Conservation (phyloP, 2,888 invertebrate species). For the Dermolepida albohirtum region DNA sequence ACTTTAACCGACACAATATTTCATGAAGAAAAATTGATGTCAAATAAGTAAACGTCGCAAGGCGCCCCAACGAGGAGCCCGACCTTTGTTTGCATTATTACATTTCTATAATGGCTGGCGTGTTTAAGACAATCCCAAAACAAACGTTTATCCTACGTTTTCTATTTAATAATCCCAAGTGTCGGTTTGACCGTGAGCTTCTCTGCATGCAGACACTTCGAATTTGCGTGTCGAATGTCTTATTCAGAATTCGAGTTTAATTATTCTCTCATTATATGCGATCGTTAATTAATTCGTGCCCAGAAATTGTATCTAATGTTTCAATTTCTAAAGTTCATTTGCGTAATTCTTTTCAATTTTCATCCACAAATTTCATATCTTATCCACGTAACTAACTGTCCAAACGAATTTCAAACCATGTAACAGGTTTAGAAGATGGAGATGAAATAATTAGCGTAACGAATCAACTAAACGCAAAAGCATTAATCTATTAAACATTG, state of each 20-base stretch:
- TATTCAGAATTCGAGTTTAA: slow-evolving; percentile 16
- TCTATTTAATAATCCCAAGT: slow-evolving; percentile 47
- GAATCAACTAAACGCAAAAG: too few species aligned
- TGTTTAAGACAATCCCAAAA: slow-evolving; percentile 46
- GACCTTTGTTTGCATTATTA: slow-evolving; percentile 47
- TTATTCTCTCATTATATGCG: slow-evolving; percentile 13
- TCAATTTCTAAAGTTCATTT: slow-evolving; percentile 7
- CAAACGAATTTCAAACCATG: too few species aligned
- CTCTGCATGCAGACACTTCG: slow-evolving; percentile 45
- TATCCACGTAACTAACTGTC: too few species aligned
- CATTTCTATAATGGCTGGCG: slow-evolving; percentile 46
- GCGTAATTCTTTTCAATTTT: too few species aligned
- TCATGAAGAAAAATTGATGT: slow-evolving; percentile 40
- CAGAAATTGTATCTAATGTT: slow-evolving; percentile 11
- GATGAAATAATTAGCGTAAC: too few species aligned
- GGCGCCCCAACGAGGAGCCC: slow-evolving; percentile 27
- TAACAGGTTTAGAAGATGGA: too few species aligned
- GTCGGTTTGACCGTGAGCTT: slow-evolving; percentile 49
- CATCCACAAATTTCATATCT: too few species aligned
- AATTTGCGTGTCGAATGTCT: slow-evolving; percentile 42
- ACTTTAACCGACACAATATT: slow-evolving; percentile 38
- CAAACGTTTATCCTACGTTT: slow-evolving; percentile 45
- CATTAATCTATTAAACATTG: too few species aligned
- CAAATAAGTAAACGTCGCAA: slow-evolving; percentile 28
- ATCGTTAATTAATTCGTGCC: slow-evolving; percentile 18